Conservation (phyloP, 2,113 vertebrate species). For the Anser cygnoides region DNA sequence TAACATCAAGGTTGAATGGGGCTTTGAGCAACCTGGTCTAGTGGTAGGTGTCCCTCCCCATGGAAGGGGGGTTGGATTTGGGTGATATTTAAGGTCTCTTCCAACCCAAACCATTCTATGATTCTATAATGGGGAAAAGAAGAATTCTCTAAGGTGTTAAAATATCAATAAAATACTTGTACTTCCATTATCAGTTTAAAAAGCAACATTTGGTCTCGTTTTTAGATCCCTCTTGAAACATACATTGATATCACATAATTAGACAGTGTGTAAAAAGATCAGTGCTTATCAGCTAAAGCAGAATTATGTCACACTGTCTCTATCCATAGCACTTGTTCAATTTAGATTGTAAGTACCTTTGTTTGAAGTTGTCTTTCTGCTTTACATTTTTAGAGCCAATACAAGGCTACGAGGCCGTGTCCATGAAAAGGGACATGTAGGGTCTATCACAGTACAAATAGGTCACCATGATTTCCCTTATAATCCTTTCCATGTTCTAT, state of each 20-base stretch:
- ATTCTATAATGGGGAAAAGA: background rate
- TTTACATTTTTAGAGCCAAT: background rate
- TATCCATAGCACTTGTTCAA: background rate
- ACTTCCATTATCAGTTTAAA: background rate
- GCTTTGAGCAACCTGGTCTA: no score
- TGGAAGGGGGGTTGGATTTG: no score
- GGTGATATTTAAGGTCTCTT: no score
- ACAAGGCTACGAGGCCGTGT: background rate
- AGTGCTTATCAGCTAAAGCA: background rate
- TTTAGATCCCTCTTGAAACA: background rate
- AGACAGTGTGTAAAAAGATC: background rate
- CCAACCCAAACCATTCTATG: no score
- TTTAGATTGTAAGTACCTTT: background rate
- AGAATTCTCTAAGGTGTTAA: background rate
- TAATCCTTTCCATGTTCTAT: no score
- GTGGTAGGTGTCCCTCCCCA: no score
- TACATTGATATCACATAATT: background rate
- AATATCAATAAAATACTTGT: background rate
- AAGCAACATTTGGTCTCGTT: background rate
- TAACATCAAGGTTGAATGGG: background rate
- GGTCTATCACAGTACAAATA: background rate
- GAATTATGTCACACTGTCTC: background rate
- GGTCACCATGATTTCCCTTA: background rate
- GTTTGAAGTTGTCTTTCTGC: background rate
- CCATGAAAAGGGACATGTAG: background rate